Percentiles rank a stretch among this genome's conserved stretches.
Conservation (phyloP, 2,113 vertebrate species). For the Stigmatopora nigra region DNA sequence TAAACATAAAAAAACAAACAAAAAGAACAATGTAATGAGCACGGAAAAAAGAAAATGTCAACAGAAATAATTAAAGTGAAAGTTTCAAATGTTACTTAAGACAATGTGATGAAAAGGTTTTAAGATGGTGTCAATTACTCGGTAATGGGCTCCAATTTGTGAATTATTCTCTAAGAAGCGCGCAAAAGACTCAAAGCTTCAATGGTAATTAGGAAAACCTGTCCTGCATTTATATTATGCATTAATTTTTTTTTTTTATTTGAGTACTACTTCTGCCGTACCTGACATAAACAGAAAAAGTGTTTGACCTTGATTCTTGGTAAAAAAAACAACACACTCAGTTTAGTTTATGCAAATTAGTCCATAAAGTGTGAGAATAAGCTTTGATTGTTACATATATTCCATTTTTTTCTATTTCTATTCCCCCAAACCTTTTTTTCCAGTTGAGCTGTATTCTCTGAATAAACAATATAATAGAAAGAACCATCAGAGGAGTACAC, state of each 20-base stretch:
- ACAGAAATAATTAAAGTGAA: neutral
- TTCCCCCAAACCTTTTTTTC: no score
- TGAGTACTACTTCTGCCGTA: no score
- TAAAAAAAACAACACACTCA: neutral
- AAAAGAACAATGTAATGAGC: constrained; percentile 2
- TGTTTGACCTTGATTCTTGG: neutral
- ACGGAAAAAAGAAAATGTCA: constrained; percentile 25
- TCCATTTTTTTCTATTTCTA: no score
- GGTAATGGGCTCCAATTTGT: no score
- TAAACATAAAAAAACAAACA: constrained; percentile 41
- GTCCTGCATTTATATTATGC: no score
- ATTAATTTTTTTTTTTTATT: no score
- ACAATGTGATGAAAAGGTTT: neutral
- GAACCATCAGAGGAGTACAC: no score
- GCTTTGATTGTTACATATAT: neutral
- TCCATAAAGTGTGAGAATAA: neutral
- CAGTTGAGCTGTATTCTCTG: no score
- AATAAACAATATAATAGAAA: no score
- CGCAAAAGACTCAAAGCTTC: no score
- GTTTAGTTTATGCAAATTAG: neutral
- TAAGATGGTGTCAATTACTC: neutral
- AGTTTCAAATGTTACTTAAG: neutral
- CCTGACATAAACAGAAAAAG: neutral
- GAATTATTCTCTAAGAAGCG: no score
- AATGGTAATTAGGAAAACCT: no score